Conservation (phyloP, 2,113 vertebrate species). For the Dolichotis patagonum region DNA sequence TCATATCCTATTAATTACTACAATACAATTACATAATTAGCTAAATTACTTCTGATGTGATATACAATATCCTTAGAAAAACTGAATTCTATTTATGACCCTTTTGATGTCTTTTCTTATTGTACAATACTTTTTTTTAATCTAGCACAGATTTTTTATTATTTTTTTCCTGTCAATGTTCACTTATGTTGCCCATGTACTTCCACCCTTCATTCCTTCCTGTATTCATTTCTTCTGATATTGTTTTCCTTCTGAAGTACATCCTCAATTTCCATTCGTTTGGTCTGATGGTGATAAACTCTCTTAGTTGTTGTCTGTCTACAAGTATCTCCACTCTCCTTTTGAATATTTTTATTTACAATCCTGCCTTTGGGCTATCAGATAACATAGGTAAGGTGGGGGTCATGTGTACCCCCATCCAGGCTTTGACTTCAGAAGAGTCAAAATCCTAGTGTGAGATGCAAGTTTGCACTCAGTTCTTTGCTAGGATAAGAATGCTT, state of each 20-base stretch:
- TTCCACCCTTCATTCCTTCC: not conserved
- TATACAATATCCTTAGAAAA: constrained; percentile 9
- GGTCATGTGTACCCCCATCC: not conserved
- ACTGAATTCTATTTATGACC: not conserved
- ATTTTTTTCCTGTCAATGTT: not conserved
- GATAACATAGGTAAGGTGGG: not conserved
- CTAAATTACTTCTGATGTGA: constrained; percentile 26
- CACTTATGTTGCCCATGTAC: not conserved
- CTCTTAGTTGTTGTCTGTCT: constrained; percentile 8
- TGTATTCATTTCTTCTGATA: not conserved
- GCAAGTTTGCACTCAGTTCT: not conserved
- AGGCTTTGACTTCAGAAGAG: not conserved
- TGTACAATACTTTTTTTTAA: not conserved
- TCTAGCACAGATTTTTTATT: not conserved
- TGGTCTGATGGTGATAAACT: not conserved
- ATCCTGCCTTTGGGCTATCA: not conserved
- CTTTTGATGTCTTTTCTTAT: not conserved
- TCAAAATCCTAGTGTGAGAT: not conserved
- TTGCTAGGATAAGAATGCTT: not conserved
- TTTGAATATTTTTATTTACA: not conserved
- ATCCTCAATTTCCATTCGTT: constrained; percentile 52
- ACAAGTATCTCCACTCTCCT: constrained; percentile 23
- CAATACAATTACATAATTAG: constrained; percentile 2
- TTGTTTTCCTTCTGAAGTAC: constrained; percentile 15
- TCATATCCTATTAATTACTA: not conserved